Base-by-base conservation (phyloP, 2,797 vertebrate species). In the Myotis findleyi region DNA sequence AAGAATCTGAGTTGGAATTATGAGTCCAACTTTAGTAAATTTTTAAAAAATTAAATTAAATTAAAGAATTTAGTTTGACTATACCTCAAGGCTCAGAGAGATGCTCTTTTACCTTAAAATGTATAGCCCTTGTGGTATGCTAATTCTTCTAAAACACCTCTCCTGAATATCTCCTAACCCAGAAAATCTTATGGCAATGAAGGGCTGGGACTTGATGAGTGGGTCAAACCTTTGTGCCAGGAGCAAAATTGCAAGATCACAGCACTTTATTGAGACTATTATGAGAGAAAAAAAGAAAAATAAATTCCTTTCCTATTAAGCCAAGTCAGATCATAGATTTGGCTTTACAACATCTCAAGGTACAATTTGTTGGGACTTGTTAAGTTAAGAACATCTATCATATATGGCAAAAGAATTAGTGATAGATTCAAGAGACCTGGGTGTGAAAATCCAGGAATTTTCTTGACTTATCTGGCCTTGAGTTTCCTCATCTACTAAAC, bases 231-330 rank as follows among this genome's bases (percentile, higher is more conserved):
- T 92, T 90, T 82, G 79, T 68, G 62, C 53, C 80, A 91, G 27
- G 44, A 90, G 38, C 44, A 86, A 92, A 88, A 93, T 64, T 17
- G 73, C 87, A 83, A 95, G 81, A 95, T 89, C 57, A 93, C 10
- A 95, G 47, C 91, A 76, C 57, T 75, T 82, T 38, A 91, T 0
- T 47, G 75, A 89, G 30, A 92, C 44, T 68, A 64, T 18, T 20
- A 12, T 81, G n/a, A 68, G 47, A 77, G 30, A 30, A 12, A 7
- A 57, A 57, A 66, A 49, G 38, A 89, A 89, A 23, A 90, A 83
- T 0, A 92, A 96, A 88, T 79, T 93, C 55, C 80, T 96, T 95
- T 94, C 71, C 66, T 95, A 93, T 27, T 4, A 76, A 94, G 85
- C 33, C 64, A 72, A 93, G 77, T 79, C 64, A 51, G 89, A 84